Percentiles rank a stretch among this genome's conserved stretches.
These are phyloP conservation scores for Hucho hucho DNA, from an alignment of 2,113 vertebrate species.

Conservation along the genomic window DNA sequence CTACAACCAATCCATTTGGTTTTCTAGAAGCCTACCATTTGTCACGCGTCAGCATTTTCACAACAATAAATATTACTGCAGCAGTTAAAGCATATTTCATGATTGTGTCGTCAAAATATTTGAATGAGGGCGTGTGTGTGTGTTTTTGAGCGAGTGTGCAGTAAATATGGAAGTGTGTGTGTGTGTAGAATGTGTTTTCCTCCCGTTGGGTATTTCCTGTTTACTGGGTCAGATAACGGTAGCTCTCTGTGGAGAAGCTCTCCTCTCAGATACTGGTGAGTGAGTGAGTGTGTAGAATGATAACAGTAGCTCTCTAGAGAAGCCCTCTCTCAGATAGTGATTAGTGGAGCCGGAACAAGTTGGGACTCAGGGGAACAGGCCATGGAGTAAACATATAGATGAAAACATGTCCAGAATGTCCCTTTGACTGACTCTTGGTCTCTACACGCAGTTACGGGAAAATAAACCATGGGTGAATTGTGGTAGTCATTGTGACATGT, in stretches of 20 bases:
- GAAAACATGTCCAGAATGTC: too few relatives aligned
- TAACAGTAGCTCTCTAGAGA: conserved; percentile 27
- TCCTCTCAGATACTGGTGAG: too few relatives aligned
- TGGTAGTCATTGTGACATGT: too few relatives aligned
- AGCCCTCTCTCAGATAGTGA: conserved; percentile 21
- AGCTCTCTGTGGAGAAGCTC: conserved; percentile 31
- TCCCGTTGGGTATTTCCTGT: conserved; percentile 59
- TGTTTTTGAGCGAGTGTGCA: neutral
- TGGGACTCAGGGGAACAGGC: conserved; percentile 19
- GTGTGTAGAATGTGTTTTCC: conserved; percentile 8
- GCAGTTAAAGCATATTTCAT: neutral
- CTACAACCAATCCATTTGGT: too few relatives aligned
- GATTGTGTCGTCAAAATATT: neutral
- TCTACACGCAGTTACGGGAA: too few relatives aligned
- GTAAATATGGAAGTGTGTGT: neutral
- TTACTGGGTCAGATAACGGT: conserved; percentile 38
- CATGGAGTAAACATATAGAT: conserved; percentile 6
- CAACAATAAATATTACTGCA: too few relatives aligned
- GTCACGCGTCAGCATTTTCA: too few relatives aligned
- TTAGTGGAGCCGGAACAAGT: conserved; percentile 47
- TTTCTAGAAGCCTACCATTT: too few relatives aligned
- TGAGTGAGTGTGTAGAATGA: too few relatives aligned
- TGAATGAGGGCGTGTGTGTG: neutral
- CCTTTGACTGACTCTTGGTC: too few relatives aligned
- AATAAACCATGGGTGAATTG: too few relatives aligned